Evolutionary conservation across 2,888 invertebrate species (phyloP).

Genomic region (Leucophenga maculata): DNA sequence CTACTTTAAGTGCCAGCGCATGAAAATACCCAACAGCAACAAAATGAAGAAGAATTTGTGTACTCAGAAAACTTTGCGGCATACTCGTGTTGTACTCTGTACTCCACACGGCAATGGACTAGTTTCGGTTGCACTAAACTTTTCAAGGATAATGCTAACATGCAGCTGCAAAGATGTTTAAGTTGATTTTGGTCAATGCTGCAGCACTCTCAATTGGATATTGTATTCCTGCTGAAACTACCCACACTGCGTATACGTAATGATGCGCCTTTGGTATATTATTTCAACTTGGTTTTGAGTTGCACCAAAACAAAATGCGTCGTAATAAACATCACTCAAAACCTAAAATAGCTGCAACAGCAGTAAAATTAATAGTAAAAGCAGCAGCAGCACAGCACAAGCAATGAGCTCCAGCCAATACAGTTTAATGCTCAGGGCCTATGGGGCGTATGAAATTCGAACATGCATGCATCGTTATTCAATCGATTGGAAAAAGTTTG

Average conservation of each 20-base stretch:
- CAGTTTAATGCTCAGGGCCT: too few species aligned
- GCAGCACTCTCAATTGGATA: too few species aligned
- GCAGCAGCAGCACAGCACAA: too few species aligned
- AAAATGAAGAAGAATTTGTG: neutral
- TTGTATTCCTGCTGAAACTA: too few species aligned
- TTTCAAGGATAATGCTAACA: constrained; percentile 16
- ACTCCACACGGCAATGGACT: constrained; percentile 3
- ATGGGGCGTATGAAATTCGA: neutral
- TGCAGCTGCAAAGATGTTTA: neutral
- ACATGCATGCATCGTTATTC: neutral
- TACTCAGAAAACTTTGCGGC: constrained; percentile 1
- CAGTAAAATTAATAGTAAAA: too few species aligned
- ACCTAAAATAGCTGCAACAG: too few species aligned
- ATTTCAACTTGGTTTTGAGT: too few species aligned
- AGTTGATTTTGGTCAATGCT: neutral
- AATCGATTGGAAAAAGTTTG: constrained; percentile 3
- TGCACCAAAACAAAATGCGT: too few species aligned
- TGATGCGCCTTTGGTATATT: too few species aligned
- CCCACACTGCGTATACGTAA: too few species aligned
- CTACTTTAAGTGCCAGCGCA: constrained; percentile 7
- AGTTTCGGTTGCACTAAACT: neutral
- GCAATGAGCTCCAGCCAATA: too few species aligned
- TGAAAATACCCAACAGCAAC: neutral
- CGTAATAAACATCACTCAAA: too few species aligned
- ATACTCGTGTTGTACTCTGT: neutral